Evolutionary conservation across 2,888 invertebrate genomes (phyloP).

Genomic region (Notocelia uddmanniana): DNA sequence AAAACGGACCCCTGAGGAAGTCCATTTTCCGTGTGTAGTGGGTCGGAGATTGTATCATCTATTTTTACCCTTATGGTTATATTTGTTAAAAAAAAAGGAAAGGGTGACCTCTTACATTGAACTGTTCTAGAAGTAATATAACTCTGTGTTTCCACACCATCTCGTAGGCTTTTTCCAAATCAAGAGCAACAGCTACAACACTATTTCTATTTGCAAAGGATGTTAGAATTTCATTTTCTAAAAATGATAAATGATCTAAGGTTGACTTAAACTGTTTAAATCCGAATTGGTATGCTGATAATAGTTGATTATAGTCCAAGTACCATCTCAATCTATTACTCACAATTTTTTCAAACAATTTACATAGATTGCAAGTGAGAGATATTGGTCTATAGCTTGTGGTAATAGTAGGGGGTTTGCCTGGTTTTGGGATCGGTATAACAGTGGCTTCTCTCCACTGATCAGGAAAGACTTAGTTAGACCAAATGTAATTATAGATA

Average conservation of each 20-base stretch:
- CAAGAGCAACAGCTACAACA: background rate
- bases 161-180: conserved; percentile 3
- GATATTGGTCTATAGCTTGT: background rate
- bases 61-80: conserved; percentile 8
- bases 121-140: background rate
- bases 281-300: background rate
- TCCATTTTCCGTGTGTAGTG: background rate
- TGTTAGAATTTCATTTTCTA: conserved; percentile 6
- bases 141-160: background rate
- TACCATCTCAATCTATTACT: background rate
- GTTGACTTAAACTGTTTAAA: conserved; percentile 3
- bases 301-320: background rate
- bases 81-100: background rate
- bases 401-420: background rate
- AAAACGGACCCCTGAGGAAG: conserved; percentile 2
- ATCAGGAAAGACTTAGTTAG: background rate
- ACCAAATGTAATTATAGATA: background rate
- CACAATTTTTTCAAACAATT: background rate
- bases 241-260: background rate
- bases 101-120: background rate
- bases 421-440: background rate
- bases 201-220: conserved; percentile 2
- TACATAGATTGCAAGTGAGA: background rate
- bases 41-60: background rate
- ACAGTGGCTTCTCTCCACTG: conserved; percentile 8